Percentiles rank a stretch among this genome's conserved stretches.
These are phyloP conservation scores for Caenorhabditis angaria DNA, from an alignment of 2,888 invertebrate genomes.

Conservation along the genomic window DNA sequence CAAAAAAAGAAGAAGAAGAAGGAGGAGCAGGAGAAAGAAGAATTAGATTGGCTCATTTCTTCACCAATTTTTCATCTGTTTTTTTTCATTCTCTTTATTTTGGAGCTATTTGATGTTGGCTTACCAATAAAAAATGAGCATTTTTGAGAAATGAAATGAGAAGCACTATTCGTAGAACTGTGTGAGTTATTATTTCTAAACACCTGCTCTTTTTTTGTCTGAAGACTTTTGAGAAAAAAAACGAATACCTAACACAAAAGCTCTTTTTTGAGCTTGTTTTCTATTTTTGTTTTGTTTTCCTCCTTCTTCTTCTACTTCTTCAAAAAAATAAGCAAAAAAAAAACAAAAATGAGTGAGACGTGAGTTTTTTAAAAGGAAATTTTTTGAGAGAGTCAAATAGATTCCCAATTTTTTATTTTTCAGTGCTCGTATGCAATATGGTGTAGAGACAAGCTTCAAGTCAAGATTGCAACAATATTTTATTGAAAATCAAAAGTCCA, in stretches of 20 bases:
- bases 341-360: background rate
- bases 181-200: background rate
- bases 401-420: constrained; percentile 73
- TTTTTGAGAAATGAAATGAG: constrained; percentile 2
- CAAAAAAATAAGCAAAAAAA: background rate
- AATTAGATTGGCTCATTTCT: constrained; percentile 6
- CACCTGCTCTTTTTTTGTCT: background rate
- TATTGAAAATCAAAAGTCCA: constrained; percentile 98
- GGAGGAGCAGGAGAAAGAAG: background rate
- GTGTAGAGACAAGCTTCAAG: constrained; percentile 98
- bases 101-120: background rate
- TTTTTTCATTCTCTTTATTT: background rate
- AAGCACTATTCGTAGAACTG: constrained; percentile 8
- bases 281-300: constrained; percentile 14
- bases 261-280: constrained; percentile 32
- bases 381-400: background rate
- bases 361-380: constrained; percentile 1
- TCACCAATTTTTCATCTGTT: background rate
- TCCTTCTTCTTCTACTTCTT: background rate
- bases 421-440: constrained; percentile 99
- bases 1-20: background rate
- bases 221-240: background rate
- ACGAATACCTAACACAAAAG: too few relatives aligned
- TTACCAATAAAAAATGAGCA: background rate
- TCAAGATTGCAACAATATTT: constrained; percentile 98